phyloP scores from a whole-genome alignment of 2,113 vertebrate genomes.

The Egretta garzetta region DNA sequence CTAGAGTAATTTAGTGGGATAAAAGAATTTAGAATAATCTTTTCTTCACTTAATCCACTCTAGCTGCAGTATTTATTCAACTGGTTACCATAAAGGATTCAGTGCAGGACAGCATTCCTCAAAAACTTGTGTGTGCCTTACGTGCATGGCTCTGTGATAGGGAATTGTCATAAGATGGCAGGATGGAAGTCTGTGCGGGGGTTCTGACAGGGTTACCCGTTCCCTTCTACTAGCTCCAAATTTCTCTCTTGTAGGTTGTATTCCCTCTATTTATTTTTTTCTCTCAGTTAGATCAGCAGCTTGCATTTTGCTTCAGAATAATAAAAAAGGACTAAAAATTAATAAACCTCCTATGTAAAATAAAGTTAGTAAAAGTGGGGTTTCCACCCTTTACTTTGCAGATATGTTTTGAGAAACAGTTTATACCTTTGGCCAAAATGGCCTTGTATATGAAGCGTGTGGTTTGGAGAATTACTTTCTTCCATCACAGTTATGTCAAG shows the following conservation, averaged over 20 bases:
- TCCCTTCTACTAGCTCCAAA: not conserved
- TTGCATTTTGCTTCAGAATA: not conserved
- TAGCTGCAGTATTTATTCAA: not conserved
- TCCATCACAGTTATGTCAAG: not conserved
- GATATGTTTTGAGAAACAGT: not conserved
- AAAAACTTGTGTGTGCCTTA: not conserved
- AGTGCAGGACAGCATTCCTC: not conserved
- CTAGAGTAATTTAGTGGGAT: not conserved
- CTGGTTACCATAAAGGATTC: not conserved
- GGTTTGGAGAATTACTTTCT: not conserved
- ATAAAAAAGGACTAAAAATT: not conserved
- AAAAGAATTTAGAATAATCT: not conserved
- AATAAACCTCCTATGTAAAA: not conserved
- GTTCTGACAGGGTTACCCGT: not conserved
- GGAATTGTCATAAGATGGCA: not conserved
- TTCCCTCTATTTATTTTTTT: not conserved
- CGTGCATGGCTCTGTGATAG: not conserved
- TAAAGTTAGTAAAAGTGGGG: not conserved
- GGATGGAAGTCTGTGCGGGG: not conserved
- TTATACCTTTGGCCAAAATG: not conserved
- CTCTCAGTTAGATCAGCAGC: not conserved
- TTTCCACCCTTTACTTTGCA: not conserved
- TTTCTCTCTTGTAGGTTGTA: not conserved
- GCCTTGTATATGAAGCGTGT: not conserved
- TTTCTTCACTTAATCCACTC: not conserved